These are phyloP conservation scores for Xiphorhynchus erythropygius DNA, from an alignment of 2,797 vertebrate species.

Conservation along the genomic window DNA sequence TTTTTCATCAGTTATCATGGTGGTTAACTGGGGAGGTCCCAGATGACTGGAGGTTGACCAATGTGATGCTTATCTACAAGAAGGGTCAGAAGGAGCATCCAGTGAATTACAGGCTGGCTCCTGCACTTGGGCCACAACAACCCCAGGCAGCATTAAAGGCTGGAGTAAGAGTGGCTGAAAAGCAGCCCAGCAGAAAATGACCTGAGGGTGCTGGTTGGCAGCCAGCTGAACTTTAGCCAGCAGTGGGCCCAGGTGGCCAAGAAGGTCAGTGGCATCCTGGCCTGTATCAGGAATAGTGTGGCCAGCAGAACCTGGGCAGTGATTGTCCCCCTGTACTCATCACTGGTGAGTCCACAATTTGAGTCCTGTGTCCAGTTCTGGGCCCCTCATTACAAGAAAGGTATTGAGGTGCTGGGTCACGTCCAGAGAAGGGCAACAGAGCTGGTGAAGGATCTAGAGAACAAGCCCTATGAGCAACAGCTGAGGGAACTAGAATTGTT, in stretches of 20 bases:
- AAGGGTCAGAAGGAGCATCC: background rate
- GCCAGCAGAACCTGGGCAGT: background rate
- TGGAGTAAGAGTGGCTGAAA: background rate
- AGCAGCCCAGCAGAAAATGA: background rate
- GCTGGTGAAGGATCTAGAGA: background rate
- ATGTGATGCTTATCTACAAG: background rate
- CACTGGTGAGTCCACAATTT: background rate
- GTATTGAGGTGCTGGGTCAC: background rate
- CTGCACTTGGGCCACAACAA: background rate
- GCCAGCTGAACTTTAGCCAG: background rate
- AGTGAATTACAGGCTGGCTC: background rate
- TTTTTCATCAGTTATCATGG: background rate
- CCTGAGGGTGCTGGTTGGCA: rapidly evolving
- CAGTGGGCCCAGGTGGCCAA: background rate
- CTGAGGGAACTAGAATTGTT: background rate
- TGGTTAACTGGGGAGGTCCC: background rate
- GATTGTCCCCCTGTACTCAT: rapidly evolving
- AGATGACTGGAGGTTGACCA: background rate
- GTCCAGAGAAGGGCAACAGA: background rate
- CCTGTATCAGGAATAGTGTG: background rate
- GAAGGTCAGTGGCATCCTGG: background rate
- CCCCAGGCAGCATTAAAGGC: background rate
- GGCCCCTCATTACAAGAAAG: background rate
- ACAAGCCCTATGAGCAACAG: background rate
- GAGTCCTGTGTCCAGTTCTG: background rate